Evolutionary conservation across 1,140 invertebrate species (phyloP).

Genomic region (Ooceraea biroi): DNA sequence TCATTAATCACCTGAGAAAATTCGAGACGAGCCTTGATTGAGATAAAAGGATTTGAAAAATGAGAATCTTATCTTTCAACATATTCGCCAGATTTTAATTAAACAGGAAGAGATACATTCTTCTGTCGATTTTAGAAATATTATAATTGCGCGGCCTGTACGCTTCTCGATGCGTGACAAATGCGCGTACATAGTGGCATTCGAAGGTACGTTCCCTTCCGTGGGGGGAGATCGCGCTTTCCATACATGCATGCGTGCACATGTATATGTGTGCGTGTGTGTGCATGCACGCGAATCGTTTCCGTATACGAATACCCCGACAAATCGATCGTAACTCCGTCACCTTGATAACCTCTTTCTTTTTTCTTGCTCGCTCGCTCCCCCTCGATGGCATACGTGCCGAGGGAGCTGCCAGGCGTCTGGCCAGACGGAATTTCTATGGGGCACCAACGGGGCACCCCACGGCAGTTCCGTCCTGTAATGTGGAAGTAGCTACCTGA

Average conservation of each 20-base stretch:
- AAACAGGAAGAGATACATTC: conserved; percentile 1
- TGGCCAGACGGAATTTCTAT: conserved; percentile 80
- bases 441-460: conserved; percentile 74
- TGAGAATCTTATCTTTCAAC: too few relatives aligned
- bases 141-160: conserved; percentile 27
- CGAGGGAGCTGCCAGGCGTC: conserved; percentile 77
- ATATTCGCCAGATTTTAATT: conserved; percentile 11
- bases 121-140: conserved; percentile 5
- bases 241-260: background rate
- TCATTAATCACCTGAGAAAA: conserved; percentile 13
- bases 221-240: conserved; percentile 26
- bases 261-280: background rate
- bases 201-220: conserved; percentile 49
- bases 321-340: conserved; percentile 73
- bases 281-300: conserved; percentile 21
- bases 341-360: conserved; percentile 75
- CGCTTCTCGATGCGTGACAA: conserved; percentile 31
- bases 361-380: conserved; percentile 42
- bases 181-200: conserved; percentile 50
- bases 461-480: conserved; percentile 77
- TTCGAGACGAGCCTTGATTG: background rate
- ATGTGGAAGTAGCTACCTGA: conserved; percentile 85
- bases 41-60: background rate
- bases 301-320: conserved; percentile 62
- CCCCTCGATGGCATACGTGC: conserved; percentile 38